phyloP scores from a whole-genome alignment of 1,140 invertebrate species.

The Triops cancriformis region DNA sequence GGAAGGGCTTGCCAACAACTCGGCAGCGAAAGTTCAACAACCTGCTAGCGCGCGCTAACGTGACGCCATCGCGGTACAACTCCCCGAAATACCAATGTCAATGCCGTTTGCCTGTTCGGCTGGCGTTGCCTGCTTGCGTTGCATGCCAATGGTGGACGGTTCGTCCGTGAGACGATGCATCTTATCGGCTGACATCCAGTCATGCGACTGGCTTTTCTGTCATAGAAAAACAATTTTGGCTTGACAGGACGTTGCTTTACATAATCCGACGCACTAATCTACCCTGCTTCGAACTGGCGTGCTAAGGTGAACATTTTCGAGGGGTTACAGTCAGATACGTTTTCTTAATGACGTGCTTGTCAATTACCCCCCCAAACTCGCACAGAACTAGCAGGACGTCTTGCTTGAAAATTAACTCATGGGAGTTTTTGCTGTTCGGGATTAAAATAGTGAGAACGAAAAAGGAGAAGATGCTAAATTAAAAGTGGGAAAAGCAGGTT shows the following conservation, averaged over 20 bases:
- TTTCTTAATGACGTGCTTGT: no score
- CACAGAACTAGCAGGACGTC: no score
- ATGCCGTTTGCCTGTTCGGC: neutral
- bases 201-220: neutral
- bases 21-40: conserved; percentile 22
- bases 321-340: no score
- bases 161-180: neutral
- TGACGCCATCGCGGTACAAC: neutral
- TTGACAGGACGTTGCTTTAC: no score
- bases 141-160: neutral
- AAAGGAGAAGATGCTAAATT: neutral
- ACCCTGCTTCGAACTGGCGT: no score
- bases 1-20: conserved; percentile 11
- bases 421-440: no score
- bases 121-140: neutral
- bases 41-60: neutral
- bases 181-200: neutral
- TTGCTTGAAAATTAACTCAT: no score
- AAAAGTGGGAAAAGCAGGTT: neutral
- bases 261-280: no score
- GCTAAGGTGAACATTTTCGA: no score
- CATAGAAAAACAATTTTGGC: no score
- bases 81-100: neutral
- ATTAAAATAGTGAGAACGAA: no score
- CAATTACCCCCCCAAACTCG: no score